Base-by-base conservation (phyloP, 2,797 vertebrate species). In the Paguma larvata region DNA sequence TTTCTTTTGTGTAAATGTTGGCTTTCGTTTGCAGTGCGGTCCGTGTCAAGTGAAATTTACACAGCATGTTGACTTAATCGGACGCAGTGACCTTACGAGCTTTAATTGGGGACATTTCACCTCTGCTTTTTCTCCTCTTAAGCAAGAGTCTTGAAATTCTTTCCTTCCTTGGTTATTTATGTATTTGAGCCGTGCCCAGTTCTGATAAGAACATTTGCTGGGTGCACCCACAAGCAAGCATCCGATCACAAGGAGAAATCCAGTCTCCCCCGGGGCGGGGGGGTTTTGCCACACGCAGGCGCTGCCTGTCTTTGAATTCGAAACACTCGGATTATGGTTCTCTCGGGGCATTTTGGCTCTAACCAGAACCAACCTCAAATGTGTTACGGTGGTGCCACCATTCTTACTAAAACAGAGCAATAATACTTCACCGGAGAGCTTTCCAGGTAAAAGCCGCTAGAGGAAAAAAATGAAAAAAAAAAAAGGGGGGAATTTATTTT, bases 291-390 rank as follows among this genome's bases (percentile, higher is more conserved):
- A 25, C 32, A 5, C 25, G 8, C 0, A 4, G 34, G 34, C 0
- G 3, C 44, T 3, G 23, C 13, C 1, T 21, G 13, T 4, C 1
- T 23, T 14, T 10, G 56, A 1, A 4, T 11, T 25, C 3, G 3
- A 19, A 23, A 83, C 2, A 5, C 6, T 30, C 32, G 1, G 72
- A 3, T 0, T 56, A 11, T 1, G 38, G 53, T 5, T 72, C 32
- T 56, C 25, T 62, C 32, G 63, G 18, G 23, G 72, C 19, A 53
- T 30, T 12, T 12, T 34, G 41, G 16, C 10, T 53, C 48, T 9
- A 3, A 38, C 30, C 9, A 2, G 25, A 79, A 73, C 13, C 34
- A 14, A 32, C 32, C 34, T 59, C 5, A 5, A 14, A 10, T 38
- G 48, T 67, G 68, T 62, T 68, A 11, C 0, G 1, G 30, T 18